Percentiles rank a stretch among this genome's conserved stretches.
phyloP scores from a whole-genome alignment of 2,113 vertebrate species.

The Anarrhichthys ocellatus region DNA sequence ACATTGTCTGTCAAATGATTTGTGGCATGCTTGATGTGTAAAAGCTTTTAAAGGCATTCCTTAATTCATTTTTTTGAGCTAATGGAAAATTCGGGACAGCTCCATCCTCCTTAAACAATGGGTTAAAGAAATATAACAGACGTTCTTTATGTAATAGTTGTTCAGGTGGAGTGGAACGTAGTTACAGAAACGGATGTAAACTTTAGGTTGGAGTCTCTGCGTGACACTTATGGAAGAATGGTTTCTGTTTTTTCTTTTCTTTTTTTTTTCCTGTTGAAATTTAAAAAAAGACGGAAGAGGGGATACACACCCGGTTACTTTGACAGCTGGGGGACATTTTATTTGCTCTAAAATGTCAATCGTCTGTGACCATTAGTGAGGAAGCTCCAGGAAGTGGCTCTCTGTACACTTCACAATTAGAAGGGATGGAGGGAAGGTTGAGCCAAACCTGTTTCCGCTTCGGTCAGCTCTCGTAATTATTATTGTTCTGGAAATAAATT shows the following conservation, averaged over 20 bases:
- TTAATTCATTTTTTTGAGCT: constrained; percentile 64
- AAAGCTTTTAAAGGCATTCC: constrained; percentile 74
- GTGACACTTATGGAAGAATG: constrained; percentile 34
- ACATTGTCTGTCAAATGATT: constrained; percentile 74
- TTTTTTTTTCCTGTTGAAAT: constrained; percentile 49
- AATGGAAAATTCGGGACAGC: constrained; percentile 66
- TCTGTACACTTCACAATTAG: constrained; percentile 75
- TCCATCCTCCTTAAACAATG: constrained; percentile 50
- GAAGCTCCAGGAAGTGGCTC: constrained; percentile 81
- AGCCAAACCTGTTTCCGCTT: constrained; percentile 69
- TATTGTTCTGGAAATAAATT: constrained; percentile 82
- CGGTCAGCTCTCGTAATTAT: constrained; percentile 75
- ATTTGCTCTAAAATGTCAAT: constrained; percentile 72
- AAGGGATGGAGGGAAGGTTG: constrained; percentile 61
- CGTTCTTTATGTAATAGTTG: constrained; percentile 63
- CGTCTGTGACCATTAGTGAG: constrained; percentile 74
- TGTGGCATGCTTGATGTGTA: constrained; percentile 56
- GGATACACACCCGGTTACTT: constrained; percentile 71
- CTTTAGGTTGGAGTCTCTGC: constrained; percentile 42
- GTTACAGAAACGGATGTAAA: constrained; percentile 49
- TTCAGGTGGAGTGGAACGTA: constrained; percentile 60
- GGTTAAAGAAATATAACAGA: constrained; percentile 54
- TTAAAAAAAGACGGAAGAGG: constrained; percentile 28
- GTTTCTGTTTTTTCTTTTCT: constrained; percentile 23
- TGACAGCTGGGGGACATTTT: constrained; percentile 83